phyloP scores from a whole-genome alignment of 2,888 invertebrate species.

The Stramonita haemastoma region DNA sequence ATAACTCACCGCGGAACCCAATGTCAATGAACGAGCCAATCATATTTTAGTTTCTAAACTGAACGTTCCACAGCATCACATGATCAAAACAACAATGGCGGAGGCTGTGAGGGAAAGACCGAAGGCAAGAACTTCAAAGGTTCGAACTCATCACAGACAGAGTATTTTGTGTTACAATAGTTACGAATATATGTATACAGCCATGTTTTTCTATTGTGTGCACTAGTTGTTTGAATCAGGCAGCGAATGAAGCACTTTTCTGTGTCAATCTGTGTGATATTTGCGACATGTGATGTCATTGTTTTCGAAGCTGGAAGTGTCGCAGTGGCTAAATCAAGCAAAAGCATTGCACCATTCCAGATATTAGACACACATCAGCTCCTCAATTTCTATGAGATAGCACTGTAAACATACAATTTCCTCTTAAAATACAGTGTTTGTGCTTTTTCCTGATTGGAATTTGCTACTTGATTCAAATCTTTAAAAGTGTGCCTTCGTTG shows the following conservation, averaged over 20 bases:
- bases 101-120: conserved; percentile 53
- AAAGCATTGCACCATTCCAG: no score
- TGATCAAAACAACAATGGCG: conserved; percentile 60
- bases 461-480: no score
- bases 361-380: no score
- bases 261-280: conserved; percentile 8
- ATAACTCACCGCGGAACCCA: conserved; percentile 6
- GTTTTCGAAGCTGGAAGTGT: no score
- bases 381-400: no score
- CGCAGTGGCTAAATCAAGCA: no score
- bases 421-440: no score
- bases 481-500: no score
- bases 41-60: neutral
- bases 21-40: neutral
- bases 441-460: no score
- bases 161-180: no score
- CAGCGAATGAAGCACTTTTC: neutral
- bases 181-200: neutral
- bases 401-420: no score
- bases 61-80: conserved; percentile 45
- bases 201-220: neutral
- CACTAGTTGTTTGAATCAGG: neutral
- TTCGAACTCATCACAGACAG: neutral
- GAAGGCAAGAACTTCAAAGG: conserved; percentile 43
- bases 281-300: neutral